phyloP scores from a whole-genome alignment of 2,888 invertebrate species.

The Alviniconcha strummeri region DNA sequence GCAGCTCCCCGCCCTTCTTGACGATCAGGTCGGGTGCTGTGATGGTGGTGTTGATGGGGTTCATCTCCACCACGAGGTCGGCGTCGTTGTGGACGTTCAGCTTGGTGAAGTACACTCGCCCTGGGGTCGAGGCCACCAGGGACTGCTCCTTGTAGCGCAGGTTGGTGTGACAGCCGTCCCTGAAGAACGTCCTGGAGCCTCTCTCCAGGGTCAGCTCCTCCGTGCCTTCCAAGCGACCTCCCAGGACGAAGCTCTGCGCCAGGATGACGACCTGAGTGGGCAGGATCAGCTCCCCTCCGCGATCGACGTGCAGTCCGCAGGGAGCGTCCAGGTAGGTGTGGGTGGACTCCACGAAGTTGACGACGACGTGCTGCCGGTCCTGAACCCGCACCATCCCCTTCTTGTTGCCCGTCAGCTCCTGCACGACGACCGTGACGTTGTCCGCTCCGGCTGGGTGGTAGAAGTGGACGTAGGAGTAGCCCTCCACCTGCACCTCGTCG shows the following conservation, averaged over 20 bases:
- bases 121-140: conserved; percentile 5
- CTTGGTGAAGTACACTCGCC: conserved; percentile 42
- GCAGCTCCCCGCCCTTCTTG: conserved; percentile 50
- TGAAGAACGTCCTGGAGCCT: conserved; percentile 50
- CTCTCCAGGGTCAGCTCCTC: conserved; percentile 55
- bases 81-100: conserved; percentile 53
- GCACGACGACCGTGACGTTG: conserved; percentile 51
- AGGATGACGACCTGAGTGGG: conserved; percentile 53
- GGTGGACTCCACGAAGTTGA: conserved; percentile 57
- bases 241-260: conserved; percentile 52
- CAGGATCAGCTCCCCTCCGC: conserved; percentile 56
- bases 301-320: conserved; percentile 59
- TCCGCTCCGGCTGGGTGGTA: conserved; percentile 50
- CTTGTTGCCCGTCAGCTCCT: conserved; percentile 61
- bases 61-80: conserved; percentile 45
- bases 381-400: conserved; percentile 58
- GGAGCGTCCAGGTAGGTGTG: conserved; percentile 62
- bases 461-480: conserved; percentile 59
- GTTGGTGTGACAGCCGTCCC: conserved; percentile 48
- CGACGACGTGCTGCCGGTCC: conserved; percentile 49
- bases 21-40: conserved; percentile 43
- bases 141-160: conserved; percentile 24
- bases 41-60: conserved; percentile 44
- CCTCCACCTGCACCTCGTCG: conserved; percentile 60
- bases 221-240: conserved; percentile 55